These are phyloP conservation scores for Acrobasis consociella DNA, from an alignment of 2,888 invertebrate species.

Conservation along the genomic window DNA sequence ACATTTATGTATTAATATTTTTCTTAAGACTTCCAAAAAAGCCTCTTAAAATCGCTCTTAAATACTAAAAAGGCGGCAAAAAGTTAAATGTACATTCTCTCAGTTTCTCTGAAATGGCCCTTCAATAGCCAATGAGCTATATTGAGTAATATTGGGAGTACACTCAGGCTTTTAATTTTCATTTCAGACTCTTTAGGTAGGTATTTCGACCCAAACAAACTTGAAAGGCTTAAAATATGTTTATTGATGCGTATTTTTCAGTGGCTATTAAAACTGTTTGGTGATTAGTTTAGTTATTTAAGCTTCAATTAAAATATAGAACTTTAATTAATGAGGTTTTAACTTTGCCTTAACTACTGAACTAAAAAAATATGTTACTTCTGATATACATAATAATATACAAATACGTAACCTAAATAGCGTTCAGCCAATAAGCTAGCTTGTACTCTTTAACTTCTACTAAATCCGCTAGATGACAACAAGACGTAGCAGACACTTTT, in stretches of 20 bases:
- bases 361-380: not conserved
- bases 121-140: slow-evolving; percentile 15
- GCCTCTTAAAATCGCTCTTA: not conserved
- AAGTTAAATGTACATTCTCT: not conserved
- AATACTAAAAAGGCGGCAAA: not conserved
- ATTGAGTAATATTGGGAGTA: slow-evolving; percentile 8
- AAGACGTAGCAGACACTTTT: no score
- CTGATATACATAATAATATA: no score
- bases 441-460: no score
- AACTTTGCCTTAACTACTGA: not conserved
- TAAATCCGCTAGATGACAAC: no score
- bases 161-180: slow-evolving; percentile 15
- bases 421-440: no score
- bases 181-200: not conserved
- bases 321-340: not conserved
- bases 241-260: not conserved
- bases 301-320: not conserved
- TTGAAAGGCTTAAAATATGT: not conserved
- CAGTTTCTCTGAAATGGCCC: not conserved
- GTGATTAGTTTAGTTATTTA: not conserved
- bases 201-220: not conserved
- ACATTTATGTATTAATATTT: no score
- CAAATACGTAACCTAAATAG: no score
- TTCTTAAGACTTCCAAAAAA: no score
- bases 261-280: not conserved